Evolutionary conservation across 2,797 vertebrate genomes (phyloP).

Genomic region (Acipenser oxyrinchus): DNA sequence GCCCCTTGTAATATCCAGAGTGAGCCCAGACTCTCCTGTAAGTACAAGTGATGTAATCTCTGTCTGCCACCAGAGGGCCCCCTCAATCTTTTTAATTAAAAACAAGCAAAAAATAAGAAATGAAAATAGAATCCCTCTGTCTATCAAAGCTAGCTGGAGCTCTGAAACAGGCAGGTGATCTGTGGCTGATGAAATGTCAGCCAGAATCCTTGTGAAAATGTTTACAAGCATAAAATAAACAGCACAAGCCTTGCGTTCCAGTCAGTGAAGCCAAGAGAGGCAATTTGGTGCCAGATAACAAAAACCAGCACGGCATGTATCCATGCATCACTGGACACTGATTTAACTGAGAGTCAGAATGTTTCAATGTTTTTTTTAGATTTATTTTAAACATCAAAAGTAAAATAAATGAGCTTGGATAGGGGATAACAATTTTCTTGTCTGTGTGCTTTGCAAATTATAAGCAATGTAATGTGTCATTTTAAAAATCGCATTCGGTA

Average conservation of each 20-base stretch:
- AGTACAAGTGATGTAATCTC: slow-evolving; percentile 38
- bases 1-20: slow-evolving; percentile 85
- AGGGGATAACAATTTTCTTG: no score
- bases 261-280: background rate
- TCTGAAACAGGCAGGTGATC: background rate
- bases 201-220: background rate
- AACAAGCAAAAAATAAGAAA: background rate
- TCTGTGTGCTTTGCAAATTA: no score
- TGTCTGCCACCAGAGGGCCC: no score
- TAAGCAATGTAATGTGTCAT: no score
- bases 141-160: background rate
- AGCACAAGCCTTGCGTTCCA: background rate
- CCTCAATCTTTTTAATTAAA: background rate
- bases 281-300: background rate
- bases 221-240: background rate
- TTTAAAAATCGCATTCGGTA: no score
- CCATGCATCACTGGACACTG: background rate
- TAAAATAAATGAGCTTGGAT: no score
- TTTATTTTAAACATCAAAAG: no score
- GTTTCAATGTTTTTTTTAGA: background rate
- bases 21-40: slow-evolving; percentile 88
- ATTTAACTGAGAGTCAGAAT: background rate
- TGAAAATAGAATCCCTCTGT: background rate
- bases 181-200: background rate
- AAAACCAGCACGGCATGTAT: background rate